Conservation (phyloP, 2,888 invertebrate species). For the Branchellion lobata region DNA sequence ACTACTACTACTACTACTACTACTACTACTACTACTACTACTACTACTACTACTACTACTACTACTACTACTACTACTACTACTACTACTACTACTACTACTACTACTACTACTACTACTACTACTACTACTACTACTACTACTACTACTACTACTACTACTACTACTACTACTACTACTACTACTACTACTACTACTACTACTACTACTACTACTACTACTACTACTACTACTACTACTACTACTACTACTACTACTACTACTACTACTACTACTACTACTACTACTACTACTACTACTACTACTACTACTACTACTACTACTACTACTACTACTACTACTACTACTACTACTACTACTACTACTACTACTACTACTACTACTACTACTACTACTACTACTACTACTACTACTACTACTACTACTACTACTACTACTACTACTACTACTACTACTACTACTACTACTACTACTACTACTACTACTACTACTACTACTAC, state of each 20-base stretch:
- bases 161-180: slow-evolving; percentile 29
- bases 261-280: slow-evolving; percentile 24
- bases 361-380: slow-evolving; percentile 17
- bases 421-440: slow-evolving; percentile 29
- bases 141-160: slow-evolving; percentile 29
- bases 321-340: slow-evolving; percentile 27
- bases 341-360: slow-evolving; percentile 27
- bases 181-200: neutral
- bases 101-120: neutral
- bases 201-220: no score
- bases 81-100: slow-evolving; percentile 15
- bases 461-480: slow-evolving; percentile 24
- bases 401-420: slow-evolving; percentile 27
- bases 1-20: neutral
- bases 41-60: slow-evolving; percentile 12
- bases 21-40: no score
- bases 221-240: slow-evolving; percentile 2
- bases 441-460: slow-evolving; percentile 24
- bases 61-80: slow-evolving; percentile 29
- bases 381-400: slow-evolving; percentile 27
- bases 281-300: slow-evolving; percentile 27
- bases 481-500: slow-evolving; percentile 21
- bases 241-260: slow-evolving; percentile 17
- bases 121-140: neutral
- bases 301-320: slow-evolving; percentile 29